Base-by-base conservation (phyloP, 1,140 invertebrate genomes). In the Triops cancriformis region DNA sequence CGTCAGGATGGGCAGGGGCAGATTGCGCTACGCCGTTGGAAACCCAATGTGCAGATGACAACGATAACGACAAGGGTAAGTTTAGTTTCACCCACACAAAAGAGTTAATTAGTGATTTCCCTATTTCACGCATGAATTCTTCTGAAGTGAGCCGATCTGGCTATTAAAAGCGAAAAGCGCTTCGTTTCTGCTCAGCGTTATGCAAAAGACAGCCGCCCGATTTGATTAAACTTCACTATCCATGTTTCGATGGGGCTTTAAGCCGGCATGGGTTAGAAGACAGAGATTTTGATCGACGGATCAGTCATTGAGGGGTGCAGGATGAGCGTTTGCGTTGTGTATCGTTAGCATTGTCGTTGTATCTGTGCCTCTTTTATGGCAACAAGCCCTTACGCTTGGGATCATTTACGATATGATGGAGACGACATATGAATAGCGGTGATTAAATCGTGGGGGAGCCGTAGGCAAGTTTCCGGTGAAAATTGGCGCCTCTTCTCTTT, bases 51-150 rank as follows among this genome's bases (percentile, higher is more conserved):
- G 91, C 91, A 82, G 97, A 99, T 86, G 92, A 93, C 82, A 88
- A 93, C 78, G 98, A 99, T 85, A 98, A 99, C 85, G 97, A 99
- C 86, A 90, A 93, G 86, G 97, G 97, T 98, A 88, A 86, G 86
- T 31, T 73, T 27, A 27, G 18, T 26, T 26, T 26, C 14, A 74
- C 1, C 37, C 37, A 14, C 11, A n/a, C 18, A n/a, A 5, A 4
- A 37, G 2, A 37, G n/a, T n/a, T 37, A 37, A 37, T 37, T 2
- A 37, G 31, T 7, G 7, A 37, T 37, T 37, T 37, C 31, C 31
- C 31, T 7, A 37, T 37, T 37, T 37, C 31, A 37, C 31, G 31
- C 31, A 37, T 37, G 31, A 37, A 37, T 37, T 7, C 7, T 37
- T 37, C 31, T n/a, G 31, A 37, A 37, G 31, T 4, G 31, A 37